phyloP scores from a whole-genome alignment of 2,113 vertebrate genomes.

The Syngnathus floridae region DNA sequence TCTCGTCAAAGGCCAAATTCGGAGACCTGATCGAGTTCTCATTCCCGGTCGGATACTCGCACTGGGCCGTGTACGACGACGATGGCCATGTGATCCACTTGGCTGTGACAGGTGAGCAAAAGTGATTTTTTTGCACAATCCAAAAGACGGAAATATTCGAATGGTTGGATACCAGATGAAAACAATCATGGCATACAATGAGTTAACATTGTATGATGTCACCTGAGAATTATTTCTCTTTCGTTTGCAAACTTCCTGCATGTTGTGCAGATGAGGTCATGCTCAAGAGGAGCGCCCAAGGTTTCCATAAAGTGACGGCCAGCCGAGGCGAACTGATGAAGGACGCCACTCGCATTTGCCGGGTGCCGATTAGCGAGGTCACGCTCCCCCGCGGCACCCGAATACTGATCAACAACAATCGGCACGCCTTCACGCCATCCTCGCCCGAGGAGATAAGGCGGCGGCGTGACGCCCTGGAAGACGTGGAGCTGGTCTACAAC shows the following conservation, averaged over 20 bases:
- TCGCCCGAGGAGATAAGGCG: slow-evolving; percentile 1
- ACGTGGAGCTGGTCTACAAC: background rate
- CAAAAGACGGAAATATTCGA: no score
- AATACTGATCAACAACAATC: slow-evolving; percentile 8
- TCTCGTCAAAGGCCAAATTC: background rate
- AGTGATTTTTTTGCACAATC: background rate
- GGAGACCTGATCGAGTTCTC: slow-evolving; percentile 15
- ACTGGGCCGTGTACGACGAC: slow-evolving; percentile 7
- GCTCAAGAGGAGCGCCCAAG: background rate
- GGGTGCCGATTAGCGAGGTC: slow-evolving; percentile 2
- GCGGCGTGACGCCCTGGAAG: slow-evolving; percentile 7
- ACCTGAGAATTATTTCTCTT: no score
- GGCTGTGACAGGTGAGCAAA: slow-evolving; percentile 1
- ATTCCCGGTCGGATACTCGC: slow-evolving; percentile 8
- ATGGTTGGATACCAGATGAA: no score
- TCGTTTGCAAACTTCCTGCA: background rate
- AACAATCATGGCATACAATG: no score
- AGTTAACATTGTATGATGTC: no score
- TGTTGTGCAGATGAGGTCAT: background rate
- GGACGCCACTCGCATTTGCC: background rate
- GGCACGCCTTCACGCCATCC: background rate
- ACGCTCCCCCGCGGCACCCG: background rate
- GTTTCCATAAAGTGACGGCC: background rate
- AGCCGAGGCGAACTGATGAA: background rate
- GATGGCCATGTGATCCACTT: slow-evolving; percentile 8